Conservation (phyloP, 2,888 invertebrate genomes). For the Erpobdella octoculata region DNA sequence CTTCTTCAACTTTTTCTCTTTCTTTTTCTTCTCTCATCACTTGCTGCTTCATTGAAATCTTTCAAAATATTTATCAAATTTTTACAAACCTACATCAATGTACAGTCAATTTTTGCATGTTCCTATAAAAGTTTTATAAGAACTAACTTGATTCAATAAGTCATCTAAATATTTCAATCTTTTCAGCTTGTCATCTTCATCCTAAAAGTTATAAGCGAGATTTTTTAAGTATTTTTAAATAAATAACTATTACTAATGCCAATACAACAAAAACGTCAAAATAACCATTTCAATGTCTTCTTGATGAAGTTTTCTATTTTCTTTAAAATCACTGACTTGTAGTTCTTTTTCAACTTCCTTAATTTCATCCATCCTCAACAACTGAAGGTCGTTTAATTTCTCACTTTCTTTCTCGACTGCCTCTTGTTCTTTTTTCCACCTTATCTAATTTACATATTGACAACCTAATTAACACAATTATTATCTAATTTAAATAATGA, state of each 20-base stretch:
- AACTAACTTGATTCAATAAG: background rate
- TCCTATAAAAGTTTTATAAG: background rate
- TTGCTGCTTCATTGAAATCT: constrained; percentile 7
- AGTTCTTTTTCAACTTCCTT: background rate
- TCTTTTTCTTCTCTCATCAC: constrained; percentile 6
- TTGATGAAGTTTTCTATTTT: too few species aligned
- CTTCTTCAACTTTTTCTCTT: constrained; percentile 12
- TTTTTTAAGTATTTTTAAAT: too few species aligned
- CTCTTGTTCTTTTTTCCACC: background rate
- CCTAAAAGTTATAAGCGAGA: background rate
- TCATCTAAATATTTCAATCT: background rate
- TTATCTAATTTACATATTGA: too few species aligned
- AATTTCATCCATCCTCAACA: constrained; percentile 10
- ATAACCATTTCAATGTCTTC: background rate
- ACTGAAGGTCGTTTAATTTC: background rate
- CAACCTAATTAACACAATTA: too few species aligned
- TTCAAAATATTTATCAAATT: background rate
- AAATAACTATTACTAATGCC: too few species aligned
- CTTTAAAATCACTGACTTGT: background rate
- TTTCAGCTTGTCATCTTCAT: background rate
- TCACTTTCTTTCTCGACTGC: background rate
- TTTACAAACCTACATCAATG: background rate
- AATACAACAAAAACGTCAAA: too few species aligned
- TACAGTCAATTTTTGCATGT: background rate
- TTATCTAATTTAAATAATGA: too few species aligned